Conservation (phyloP, 2,888 invertebrate genomes). For the Teleogryllus oceanicus region DNA sequence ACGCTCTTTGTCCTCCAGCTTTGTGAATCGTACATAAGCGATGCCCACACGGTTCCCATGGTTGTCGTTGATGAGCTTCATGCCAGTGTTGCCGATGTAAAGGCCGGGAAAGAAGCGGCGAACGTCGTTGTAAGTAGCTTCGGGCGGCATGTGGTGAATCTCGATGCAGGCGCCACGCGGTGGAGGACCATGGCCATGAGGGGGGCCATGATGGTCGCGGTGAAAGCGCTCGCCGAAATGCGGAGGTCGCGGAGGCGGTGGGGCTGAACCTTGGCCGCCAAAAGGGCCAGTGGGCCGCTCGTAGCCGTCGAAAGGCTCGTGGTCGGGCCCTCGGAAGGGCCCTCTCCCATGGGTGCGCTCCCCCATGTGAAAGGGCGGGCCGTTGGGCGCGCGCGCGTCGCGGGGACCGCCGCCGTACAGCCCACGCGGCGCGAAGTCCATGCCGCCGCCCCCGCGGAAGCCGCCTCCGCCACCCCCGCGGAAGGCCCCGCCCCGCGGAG, state of each 20-base stretch:
- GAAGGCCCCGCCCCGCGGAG: no score
- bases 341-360: conserved; percentile 20
- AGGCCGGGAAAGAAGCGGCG: conserved; percentile 76
- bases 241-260: not conserved
- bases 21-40: conserved; percentile 74
- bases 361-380: no score
- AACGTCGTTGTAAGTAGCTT: conserved; percentile 74
- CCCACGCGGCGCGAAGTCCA: not conserved
- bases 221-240: conserved; percentile 27
- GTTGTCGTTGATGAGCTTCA: conserved; percentile 80
- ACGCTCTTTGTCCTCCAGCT: conserved; percentile 63
- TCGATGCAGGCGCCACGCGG: conserved; percentile 59
- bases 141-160: conserved; percentile 66
- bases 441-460: not conserved
- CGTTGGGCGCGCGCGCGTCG: no score
- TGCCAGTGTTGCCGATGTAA: conserved; percentile 73
- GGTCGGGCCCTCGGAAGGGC: no score
- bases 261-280: no score
- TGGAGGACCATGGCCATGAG: no score
- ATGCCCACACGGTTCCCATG: conserved; percentile 75
- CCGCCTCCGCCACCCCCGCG: conserved; percentile 27
- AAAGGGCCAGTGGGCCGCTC: no score
- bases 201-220: not conserved
- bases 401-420: no score
- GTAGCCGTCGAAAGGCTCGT: conserved; percentile 24